These are phyloP conservation scores for Prosopocoilus inquinatus DNA, from an alignment of 2,888 invertebrate species.

Conservation along the genomic window DNA sequence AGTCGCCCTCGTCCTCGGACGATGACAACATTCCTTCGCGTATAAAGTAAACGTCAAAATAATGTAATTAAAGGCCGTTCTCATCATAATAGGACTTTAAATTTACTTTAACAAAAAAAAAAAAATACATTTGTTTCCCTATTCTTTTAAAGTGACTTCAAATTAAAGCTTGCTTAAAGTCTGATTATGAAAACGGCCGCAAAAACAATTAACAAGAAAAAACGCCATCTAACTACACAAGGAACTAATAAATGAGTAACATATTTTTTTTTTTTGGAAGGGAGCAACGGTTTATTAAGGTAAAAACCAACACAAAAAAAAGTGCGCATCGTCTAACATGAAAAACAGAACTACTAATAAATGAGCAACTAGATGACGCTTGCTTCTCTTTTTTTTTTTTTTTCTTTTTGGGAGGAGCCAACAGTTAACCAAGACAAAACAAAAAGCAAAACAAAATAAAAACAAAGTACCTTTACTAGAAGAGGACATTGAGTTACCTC, in stretches of 20 bases:
- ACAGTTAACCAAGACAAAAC: not conserved
- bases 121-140: too few species aligned
- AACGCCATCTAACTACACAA: too few species aligned
- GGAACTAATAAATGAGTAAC: too few species aligned
- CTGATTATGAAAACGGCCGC: not conserved
- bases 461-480: slow-evolving; percentile 2
- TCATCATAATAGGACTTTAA: not conserved
- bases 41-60: not conserved
- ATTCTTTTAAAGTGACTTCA: too few species aligned
- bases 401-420: too few species aligned
- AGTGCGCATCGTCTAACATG: too few species aligned
- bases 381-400: too few species aligned
- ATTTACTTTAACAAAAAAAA: not conserved
- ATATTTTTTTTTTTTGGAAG: too few species aligned
- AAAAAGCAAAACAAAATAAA: not conserved
- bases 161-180: too few species aligned
- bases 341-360: not conserved
- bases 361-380: not conserved
- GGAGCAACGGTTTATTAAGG: too few species aligned
- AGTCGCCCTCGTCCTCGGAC: slow-evolving; percentile 62
- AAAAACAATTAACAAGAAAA: not conserved
- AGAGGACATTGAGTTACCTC: slow-evolving; percentile 50
- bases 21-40: slow-evolving; percentile 59
- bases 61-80: not conserved
- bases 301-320: too few species aligned